These are phyloP conservation scores for Drosophila bocki DNA, from an alignment of 1,140 invertebrate species.

Conservation along the genomic window DNA sequence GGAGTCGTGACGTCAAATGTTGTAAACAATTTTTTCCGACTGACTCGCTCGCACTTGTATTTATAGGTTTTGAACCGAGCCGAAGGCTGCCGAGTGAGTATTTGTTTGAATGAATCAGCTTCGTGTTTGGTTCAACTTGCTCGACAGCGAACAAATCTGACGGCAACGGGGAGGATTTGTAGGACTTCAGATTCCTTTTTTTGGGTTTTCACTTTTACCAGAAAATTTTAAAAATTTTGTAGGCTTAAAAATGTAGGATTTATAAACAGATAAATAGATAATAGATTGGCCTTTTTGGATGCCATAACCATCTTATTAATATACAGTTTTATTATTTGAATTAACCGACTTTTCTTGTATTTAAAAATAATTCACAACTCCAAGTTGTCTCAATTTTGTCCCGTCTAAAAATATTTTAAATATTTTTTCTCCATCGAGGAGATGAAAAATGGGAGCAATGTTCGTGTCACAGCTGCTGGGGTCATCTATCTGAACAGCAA, in stretches of 20 bases:
- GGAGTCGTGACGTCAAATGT: too few relatives aligned
- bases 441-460: conserved; percentile 32
- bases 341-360: neutral
- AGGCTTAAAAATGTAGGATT: neutral
- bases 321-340: neutral
- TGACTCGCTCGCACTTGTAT: neutral
- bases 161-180: neutral
- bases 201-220: neutral
- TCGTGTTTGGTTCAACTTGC: neutral
- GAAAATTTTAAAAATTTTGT: neutral
- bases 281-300: too few relatives aligned
- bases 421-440: neutral
- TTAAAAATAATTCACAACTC: neutral
- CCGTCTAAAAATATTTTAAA: conserved; percentile 19
- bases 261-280: too few relatives aligned
- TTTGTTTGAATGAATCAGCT: neutral
- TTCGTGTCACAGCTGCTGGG: conserved; percentile 43
- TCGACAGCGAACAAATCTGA: neutral
- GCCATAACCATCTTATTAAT: too few relatives aligned
- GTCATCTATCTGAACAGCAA: conserved; percentile 49
- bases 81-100: neutral
- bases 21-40: too few relatives aligned
- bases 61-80: neutral
- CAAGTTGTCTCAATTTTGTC: neutral
- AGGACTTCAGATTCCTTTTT: neutral